Percentiles rank a stretch among this genome's conserved stretches.
phyloP scores from a whole-genome alignment of 2,888 invertebrate genomes.

The Xanthia icteritia region DNA sequence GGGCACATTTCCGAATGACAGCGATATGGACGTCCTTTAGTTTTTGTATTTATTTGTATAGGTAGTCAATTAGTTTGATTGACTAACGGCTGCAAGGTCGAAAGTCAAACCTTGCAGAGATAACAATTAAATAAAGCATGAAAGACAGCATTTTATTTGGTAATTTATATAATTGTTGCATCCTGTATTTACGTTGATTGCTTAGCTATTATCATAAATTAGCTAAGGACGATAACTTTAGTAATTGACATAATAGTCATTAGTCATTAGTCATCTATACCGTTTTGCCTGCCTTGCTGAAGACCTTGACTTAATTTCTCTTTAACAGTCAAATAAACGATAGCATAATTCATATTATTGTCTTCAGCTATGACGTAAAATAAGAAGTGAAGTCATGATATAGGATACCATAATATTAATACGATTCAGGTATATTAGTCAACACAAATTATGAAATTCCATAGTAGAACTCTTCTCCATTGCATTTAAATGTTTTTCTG shows the following conservation, averaged over 20 bases:
- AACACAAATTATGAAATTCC: neutral
- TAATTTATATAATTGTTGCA: conserved; percentile 9
- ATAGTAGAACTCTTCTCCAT: neutral
- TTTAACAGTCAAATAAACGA: neutral
- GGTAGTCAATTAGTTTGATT: neutral
- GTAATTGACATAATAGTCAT: neutral
- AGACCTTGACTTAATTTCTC: neutral
- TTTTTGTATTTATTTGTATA: too few relatives aligned
- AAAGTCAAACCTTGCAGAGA: neutral
- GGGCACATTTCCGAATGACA: neutral
- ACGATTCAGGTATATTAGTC: neutral
- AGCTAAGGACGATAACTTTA: neutral
- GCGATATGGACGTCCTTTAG: too few relatives aligned
- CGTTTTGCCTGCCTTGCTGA: neutral
- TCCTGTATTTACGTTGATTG: conserved; percentile 7
- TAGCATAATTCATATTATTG: neutral
- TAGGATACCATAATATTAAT: too few relatives aligned
- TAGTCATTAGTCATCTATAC: neutral
- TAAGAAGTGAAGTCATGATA: neutral
- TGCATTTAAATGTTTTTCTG: neutral
- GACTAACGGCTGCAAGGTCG: conserved; percentile 20
- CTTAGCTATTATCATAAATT: neutral
- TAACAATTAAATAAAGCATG: conserved; percentile 32
- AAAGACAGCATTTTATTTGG: conserved; percentile 17
- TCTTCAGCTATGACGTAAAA: neutral